These are phyloP conservation scores for Drosophila fulvimacula DNA, from an alignment of 2,888 invertebrate genomes.

Conservation along the genomic window DNA sequence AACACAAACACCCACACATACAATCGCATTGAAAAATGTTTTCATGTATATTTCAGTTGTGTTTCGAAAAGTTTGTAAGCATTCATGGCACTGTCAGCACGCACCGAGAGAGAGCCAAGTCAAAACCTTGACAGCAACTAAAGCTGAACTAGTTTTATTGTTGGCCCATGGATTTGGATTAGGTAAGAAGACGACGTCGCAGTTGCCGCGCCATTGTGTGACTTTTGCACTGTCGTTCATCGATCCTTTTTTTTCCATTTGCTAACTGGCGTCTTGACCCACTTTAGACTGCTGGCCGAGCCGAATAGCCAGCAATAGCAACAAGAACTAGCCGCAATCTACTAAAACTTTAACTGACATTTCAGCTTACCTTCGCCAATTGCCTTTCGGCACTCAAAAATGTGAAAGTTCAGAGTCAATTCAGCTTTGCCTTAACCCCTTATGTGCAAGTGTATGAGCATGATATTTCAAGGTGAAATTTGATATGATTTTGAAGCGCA, in stretches of 20 bases:
- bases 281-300: conserved; percentile 50
- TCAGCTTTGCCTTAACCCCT: conserved; percentile 14
- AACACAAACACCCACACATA: conserved; percentile 17
- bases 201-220: conserved; percentile 45
- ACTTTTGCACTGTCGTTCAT: conserved; percentile 53
- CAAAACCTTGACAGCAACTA: conserved; percentile 63
- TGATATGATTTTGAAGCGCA: not conserved
- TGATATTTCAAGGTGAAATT: not conserved
- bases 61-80: not conserved
- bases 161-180: conserved; percentile 52
- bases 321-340: not conserved
- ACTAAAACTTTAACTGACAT: conserved; percentile 3
- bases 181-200: conserved; percentile 52
- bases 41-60: not conserved
- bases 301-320: conserved; percentile 10
- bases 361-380: not conserved
- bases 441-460: not conserved
- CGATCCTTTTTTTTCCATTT: conserved; percentile 51
- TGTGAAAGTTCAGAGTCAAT: conserved; percentile 1
- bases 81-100: conserved; percentile 30
- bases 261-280: conserved; percentile 64
- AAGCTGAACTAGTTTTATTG: conserved; percentile 39
- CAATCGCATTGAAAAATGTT: conserved; percentile 44
- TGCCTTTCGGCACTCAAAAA: conserved; percentile 14
- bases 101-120: conserved; percentile 35